Conservation (phyloP, 2,797 vertebrate species). For the Syngnathus rostellatus region DNA sequence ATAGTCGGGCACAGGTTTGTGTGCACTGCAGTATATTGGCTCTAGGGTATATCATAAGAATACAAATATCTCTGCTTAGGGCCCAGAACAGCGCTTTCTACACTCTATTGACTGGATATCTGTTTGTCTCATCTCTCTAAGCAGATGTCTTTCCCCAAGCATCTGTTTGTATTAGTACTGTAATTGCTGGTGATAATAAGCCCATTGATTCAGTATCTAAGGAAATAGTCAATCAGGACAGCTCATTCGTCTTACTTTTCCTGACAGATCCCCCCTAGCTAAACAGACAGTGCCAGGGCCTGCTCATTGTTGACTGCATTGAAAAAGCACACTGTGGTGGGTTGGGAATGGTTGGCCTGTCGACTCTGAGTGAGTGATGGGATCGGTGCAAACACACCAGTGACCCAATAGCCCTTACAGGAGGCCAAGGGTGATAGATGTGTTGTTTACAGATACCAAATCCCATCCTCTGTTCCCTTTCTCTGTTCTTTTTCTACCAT, state of each 20-base stretch:
- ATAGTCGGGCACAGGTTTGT: constrained; percentile 25
- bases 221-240: constrained; percentile 84
- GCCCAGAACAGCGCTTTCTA: constrained; percentile 59
- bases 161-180: constrained; percentile 91
- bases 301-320: constrained; percentile 73
- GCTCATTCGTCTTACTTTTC: constrained; percentile 90
- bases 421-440: constrained; percentile 70
- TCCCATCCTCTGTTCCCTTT: constrained; percentile 42
- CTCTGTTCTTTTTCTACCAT: constrained; percentile 28
- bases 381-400: constrained; percentile 67
- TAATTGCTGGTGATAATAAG: constrained; percentile 90
- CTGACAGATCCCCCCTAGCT: constrained; percentile 77
- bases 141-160: constrained; percentile 75
- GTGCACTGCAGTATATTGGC: constrained; percentile 25
- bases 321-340: constrained; percentile 64
- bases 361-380: constrained; percentile 71
- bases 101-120: constrained; percentile 70
- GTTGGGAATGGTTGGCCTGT: constrained; percentile 62
- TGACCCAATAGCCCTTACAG: constrained; percentile 69
- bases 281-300: constrained; percentile 74
- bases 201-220: constrained; percentile 88
- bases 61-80: constrained; percentile 68
- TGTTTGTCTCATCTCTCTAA: constrained; percentile 75
- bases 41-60: constrained; percentile 67
- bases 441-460: constrained; percentile 65